phyloP scores from a whole-genome alignment of 1,140 invertebrate species.

The Bombyx mandarina region DNA sequence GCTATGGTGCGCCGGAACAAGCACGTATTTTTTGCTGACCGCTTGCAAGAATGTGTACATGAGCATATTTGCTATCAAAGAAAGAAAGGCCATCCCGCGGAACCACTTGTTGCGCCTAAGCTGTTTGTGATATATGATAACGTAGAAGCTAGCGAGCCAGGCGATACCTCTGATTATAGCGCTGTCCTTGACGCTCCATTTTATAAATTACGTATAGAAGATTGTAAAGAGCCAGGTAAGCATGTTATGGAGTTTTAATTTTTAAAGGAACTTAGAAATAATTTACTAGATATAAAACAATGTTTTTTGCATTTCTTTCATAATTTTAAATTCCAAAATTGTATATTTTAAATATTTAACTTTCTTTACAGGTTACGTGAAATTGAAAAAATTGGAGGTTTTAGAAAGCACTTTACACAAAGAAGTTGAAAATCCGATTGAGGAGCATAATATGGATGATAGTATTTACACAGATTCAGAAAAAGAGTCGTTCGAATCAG shows the following conservation, averaged over 20 bases:
- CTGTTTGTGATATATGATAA: slow-evolving; percentile 82
- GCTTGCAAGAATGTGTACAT: slow-evolving; percentile 74
- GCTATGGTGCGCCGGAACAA: slow-evolving; percentile 73
- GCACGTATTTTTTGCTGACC: slow-evolving; percentile 74
- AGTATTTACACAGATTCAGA: slow-evolving; percentile 58
- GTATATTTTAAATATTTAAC: background rate
- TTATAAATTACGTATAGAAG: slow-evolving; percentile 78
- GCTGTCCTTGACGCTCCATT: slow-evolving; percentile 73
- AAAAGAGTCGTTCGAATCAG: slow-evolving; percentile 55
- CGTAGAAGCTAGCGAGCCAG: slow-evolving; percentile 78
- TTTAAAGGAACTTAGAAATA: background rate
- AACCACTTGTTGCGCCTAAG: slow-evolving; percentile 76
- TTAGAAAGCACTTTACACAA: slow-evolving; percentile 48
- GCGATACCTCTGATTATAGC: slow-evolving; percentile 74
- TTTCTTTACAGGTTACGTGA: slow-evolving; percentile 69
- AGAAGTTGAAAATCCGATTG: slow-evolving; percentile 24
- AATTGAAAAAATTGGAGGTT: slow-evolving; percentile 68
- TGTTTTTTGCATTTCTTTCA: background rate
- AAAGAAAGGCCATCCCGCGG: slow-evolving; percentile 31
- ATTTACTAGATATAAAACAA: background rate
- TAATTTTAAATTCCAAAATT: background rate
- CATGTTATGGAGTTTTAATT: background rate
- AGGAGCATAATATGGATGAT: slow-evolving; percentile 30
- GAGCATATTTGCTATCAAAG: slow-evolving; percentile 64
- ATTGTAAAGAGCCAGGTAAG: slow-evolving; percentile 72